Evolutionary conservation across 2,888 invertebrate species (phyloP).

Genomic region (Lycocerus yunnanus): DNA sequence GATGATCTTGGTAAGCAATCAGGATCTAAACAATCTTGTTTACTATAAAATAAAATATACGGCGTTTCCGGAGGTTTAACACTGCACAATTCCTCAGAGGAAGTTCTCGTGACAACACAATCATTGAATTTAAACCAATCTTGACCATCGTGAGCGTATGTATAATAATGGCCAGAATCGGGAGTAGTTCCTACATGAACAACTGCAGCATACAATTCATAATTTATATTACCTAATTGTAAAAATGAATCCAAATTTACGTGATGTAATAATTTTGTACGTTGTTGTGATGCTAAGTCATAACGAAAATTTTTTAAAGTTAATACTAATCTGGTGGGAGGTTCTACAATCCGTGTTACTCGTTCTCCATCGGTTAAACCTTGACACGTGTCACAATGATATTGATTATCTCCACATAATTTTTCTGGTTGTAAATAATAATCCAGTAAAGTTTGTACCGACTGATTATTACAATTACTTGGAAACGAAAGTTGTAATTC

Average conservation of each 20-base stretch:
- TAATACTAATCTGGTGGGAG: slow-evolving; percentile 78
- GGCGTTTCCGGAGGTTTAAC: slow-evolving; percentile 77
- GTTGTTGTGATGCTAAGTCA: slow-evolving; percentile 70
- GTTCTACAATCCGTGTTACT: slow-evolving; percentile 68
- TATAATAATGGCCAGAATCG: slow-evolving; percentile 88
- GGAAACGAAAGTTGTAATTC: slow-evolving; percentile 82
- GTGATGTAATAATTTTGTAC: slow-evolving; percentile 77
- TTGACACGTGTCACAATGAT: slow-evolving; percentile 78
- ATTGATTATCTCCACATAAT: slow-evolving; percentile 80
- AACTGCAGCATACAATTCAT: slow-evolving; percentile 79
- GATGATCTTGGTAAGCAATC: slow-evolving; percentile 42
- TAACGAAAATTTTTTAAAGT: slow-evolving; percentile 82
- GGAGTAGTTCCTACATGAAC: slow-evolving; percentile 83
- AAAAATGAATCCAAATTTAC: slow-evolving; percentile 60
- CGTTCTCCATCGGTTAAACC: slow-evolving; percentile 77
- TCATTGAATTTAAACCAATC: slow-evolving; percentile 85
- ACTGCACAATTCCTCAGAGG: slow-evolving; percentile 64
- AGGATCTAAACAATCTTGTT: slow-evolving; percentile 49
- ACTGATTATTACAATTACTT: slow-evolving; percentile 57
- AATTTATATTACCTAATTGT: slow-evolving; percentile 63
- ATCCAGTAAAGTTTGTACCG: slow-evolving; percentile 77
- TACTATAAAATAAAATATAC: slow-evolving; percentile 79
- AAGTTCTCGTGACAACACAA: slow-evolving; percentile 67
- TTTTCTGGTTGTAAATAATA: slow-evolving; percentile 79
- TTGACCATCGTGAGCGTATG: slow-evolving; percentile 72